Base-by-base conservation (phyloP, 1,140 invertebrate genomes). In the Oryzaephilus surinamensis region DNA sequence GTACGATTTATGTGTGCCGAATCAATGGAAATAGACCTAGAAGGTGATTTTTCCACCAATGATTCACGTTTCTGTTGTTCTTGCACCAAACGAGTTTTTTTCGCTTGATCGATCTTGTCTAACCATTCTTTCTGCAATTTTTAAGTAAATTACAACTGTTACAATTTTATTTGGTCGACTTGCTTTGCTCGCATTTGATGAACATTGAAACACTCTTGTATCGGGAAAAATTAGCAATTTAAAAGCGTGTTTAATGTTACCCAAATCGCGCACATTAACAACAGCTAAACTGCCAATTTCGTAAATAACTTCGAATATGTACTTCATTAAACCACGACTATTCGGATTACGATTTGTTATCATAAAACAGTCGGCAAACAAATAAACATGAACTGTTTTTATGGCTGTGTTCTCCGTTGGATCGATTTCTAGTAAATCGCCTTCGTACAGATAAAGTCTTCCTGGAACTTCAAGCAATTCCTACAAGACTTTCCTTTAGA, bases 181-280 rank as follows among this genome's bases (percentile, higher is more conserved):
- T 60, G 74, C 72, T 67, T 94, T 94, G 37, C 79, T 79, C 41
- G 79, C 78, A 39, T 82, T 73, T 54, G 80, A 89, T 37, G 87
- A 79, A 51, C 89, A 91, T 53, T 94, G 89, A 62, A 95, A 94
- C 24, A 95, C 79, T 57, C 90, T 78, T 1, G 89, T 88, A 52
- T 94, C 91, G 10, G 92, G 90, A 60, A 94, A 94, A 40, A 90
- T 91, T 37, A 97, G 66, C 1, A 97, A 72, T 63, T 97, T 97
- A 51, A 97, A 95, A 3, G 89, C 87, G 61, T 92, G 80, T 61
- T 92, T 94, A 0, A 93, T 77, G 39, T 77, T 84, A 30, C 85
- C 87, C 38, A 91, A 67, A 68, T 97, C 92, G 49, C 86, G 74
- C 3, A 97, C 88, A 69, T 98, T 98, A 0, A 99, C 92, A 12